Base-by-base conservation (phyloP, 2,113 vertebrate genomes). In the Silurus asotus region DNA sequence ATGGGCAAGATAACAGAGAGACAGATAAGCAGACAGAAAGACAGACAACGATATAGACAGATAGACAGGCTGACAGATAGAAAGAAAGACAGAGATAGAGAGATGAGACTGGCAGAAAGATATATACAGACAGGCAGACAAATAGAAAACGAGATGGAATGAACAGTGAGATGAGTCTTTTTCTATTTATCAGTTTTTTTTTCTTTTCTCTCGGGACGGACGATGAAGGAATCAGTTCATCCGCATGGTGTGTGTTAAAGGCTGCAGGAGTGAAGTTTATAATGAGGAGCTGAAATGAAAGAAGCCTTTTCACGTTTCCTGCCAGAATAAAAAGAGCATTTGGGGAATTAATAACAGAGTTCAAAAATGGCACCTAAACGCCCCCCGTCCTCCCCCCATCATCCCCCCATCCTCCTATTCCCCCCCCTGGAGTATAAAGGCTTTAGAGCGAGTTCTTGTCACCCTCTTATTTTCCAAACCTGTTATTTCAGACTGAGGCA, bases 401-500 rank as follows among this genome's bases (percentile, higher is more conserved):
- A 37, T 37, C 28, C 28, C 28, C 28, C 28, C 28, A 37, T 37
- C 28, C 28, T 37, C 28, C 28, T 37, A 37, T 37, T 37, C 28
- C 28, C 1, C 28, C 28, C 28, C 28, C 28, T 37, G 1, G 28
- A n/a, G 0, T 3, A 53, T 3, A 77, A 77, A 55, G 20, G 11
- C 74, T 81, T 87, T 90, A 91, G 92, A 93, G 92, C 89, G 91
- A 93, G 92, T 88, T 93, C 28, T 92, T 99, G 97, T 97, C 97
- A 98, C 95, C 96, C 97, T 96, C 96, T 98, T 96, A 98, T 99
- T 98, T 95, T 96, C 92, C 95, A 96, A 99, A 96, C 96, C 97
- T 99, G 96, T 98, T 97, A 99, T 99, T 99, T 99, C 92, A 95
- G 94, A 95, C 95, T 96, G 96, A 96, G 95, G 95, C 96, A 96